phyloP scores from a whole-genome alignment of 2,888 invertebrate species.

The Philereme vetulata region DNA sequence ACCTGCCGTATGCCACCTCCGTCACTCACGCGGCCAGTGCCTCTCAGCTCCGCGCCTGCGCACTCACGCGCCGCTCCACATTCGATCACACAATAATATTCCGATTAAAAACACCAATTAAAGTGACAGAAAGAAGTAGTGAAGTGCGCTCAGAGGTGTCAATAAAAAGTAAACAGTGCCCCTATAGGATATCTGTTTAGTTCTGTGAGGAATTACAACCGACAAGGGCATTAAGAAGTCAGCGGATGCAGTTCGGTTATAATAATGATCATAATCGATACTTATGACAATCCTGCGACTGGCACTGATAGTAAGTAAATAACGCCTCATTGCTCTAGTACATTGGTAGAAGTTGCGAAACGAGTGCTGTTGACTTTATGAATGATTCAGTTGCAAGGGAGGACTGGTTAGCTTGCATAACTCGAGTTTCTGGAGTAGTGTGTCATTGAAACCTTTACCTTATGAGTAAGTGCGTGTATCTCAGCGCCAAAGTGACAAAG shows the following conservation, averaged over 20 bases:
- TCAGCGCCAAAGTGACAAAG: slow-evolving; percentile 56
- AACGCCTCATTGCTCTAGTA: slow-evolving; percentile 28
- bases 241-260: slow-evolving; percentile 47
- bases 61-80: slow-evolving; percentile 33
- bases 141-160: slow-evolving; percentile 55
- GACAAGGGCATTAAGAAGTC: slow-evolving; percentile 64
- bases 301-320: slow-evolving; percentile 33
- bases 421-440: slow-evolving; percentile 54
- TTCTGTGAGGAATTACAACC: slow-evolving; percentile 44
- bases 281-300: slow-evolving; percentile 38
- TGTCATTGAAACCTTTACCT: slow-evolving; percentile 57
- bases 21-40: slow-evolving; percentile 65
- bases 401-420: slow-evolving; percentile 70
- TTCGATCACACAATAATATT: slow-evolving; percentile 40
- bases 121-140: slow-evolving; percentile 61
- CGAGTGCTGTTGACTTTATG: slow-evolving; percentile 63
- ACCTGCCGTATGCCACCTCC: slow-evolving; percentile 64
- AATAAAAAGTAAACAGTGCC: slow-evolving; percentile 59
- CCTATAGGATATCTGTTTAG: slow-evolving; percentile 33
- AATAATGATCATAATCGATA: slow-evolving; percentile 46
- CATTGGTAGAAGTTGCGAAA: slow-evolving; percentile 44
- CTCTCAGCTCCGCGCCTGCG: slow-evolving; percentile 62
- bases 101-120: slow-evolving; percentile 46
- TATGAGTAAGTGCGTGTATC: slow-evolving; percentile 44
- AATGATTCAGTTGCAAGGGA: slow-evolving; percentile 55